Evolutionary conservation across 2,888 invertebrate species (phyloP), one percentile per base, ranked within the genome.

Genomic region (Portevinia maculata): DNA sequence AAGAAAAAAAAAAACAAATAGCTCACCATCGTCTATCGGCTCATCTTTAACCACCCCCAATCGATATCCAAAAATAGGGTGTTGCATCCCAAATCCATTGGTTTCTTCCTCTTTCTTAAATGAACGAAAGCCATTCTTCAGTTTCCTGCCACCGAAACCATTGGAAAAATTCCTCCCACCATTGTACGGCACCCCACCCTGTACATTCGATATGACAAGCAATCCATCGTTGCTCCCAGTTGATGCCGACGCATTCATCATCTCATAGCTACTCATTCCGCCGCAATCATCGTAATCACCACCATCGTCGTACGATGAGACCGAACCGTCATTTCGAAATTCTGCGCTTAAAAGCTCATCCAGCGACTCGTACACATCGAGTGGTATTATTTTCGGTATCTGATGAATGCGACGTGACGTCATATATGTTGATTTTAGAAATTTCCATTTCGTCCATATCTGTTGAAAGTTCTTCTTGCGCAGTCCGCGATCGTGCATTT

Each of bases 371-470:
- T 88, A 89, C 0, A 89, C 86, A 62, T 88, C 86, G 62, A 86
- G 86, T 1, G 89, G 88, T 37, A 90, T 87, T 37, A 89, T 89
- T 32, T 89, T 89, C n/a, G 90, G 90, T 52, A 88, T 84, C 1
- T 86, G 83, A 32, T 89, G 89, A 39, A 88, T 88, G 0, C 91
- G 88, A 0, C 87, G 88, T 11, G 91, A 88, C 6, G 91, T 90
- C 74, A 89, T 90, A 17, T 90, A 90, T 0, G 90, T 90, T 6
- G 91, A 90, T 85, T 90, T 90, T 6, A 90, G 86, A 83, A 90
- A 90, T 84, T 90, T 90, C 90, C 90, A 90, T 48, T 90, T 90
- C 5, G 90, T 90, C 90, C 90, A 90, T 73, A 90, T 90, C 83
- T 90, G 90, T 9, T 88, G 86, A 76, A 88, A 88, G 4, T 90